Conservation (phyloP, 2,888 invertebrate species). For the Trilocha varians region DNA sequence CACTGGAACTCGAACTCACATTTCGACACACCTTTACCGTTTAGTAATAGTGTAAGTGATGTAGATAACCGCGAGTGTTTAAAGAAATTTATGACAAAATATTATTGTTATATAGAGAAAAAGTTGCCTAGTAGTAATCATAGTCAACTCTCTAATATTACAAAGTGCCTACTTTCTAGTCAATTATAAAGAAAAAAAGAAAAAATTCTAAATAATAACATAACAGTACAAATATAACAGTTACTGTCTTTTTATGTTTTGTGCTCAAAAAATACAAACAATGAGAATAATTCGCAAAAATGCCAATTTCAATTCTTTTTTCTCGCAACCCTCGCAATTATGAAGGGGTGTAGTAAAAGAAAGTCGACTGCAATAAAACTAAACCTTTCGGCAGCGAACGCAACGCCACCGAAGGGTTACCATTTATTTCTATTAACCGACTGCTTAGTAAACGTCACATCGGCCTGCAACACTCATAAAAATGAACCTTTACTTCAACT, state of each 20-base stretch:
- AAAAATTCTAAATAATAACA: too few relatives aligned
- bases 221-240: background rate
- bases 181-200: too few relatives aligned
- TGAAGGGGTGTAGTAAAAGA: conserved; percentile 61
- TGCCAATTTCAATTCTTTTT: conserved; percentile 38
- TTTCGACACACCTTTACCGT: too few relatives aligned
- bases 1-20: too few relatives aligned
- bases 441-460: conserved; percentile 44
- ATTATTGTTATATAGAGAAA: too few relatives aligned
- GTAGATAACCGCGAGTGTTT: too few relatives aligned
- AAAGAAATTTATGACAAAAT: too few relatives aligned
- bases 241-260: background rate
- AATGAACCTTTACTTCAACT: conserved; percentile 31
- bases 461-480: conserved; percentile 36
- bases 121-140: too few relatives aligned
- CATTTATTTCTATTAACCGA: conserved; percentile 61
- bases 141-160: too few relatives aligned
- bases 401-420: conserved; percentile 66
- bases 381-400: conserved; percentile 65
- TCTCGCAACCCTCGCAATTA: conserved; percentile 54
- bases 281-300: conserved; percentile 20
- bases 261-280: background rate
- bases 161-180: too few relatives aligned
- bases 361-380: conserved; percentile 63
- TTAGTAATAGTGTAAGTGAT: too few relatives aligned